Percentiles rank a stretch among this genome's conserved stretches.
These are phyloP conservation scores for Berghia stephanieae DNA, from an alignment of 1,140 invertebrate species.

Conservation along the genomic window DNA sequence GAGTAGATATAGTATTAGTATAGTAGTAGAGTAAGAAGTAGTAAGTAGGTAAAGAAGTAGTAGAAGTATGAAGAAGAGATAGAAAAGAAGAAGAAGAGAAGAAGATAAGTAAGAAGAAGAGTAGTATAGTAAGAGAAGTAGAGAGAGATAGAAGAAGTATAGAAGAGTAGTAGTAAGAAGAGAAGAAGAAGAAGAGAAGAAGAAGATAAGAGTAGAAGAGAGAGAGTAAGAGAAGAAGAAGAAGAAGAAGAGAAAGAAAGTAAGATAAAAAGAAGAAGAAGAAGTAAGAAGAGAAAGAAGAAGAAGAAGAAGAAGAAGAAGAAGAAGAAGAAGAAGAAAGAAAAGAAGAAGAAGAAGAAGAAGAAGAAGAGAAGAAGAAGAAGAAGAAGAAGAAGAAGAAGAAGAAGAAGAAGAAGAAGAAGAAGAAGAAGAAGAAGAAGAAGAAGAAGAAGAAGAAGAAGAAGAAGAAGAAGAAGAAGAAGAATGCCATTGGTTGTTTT, in stretches of 20 bases:
- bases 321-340: background rate
- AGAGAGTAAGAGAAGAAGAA: background rate
- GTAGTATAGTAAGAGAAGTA: background rate
- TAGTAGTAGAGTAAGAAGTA: too few relatives aligned
- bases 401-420: background rate
- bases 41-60: background rate
- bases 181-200: too few relatives aligned
- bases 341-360: background rate
- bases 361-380: background rate
- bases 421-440: background rate
- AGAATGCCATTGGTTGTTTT: too few relatives aligned
- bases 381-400: background rate
- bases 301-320: background rate
- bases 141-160: background rate
- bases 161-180: background rate
- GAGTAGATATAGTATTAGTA: too few relatives aligned
- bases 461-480: background rate
- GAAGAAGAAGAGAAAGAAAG: background rate
- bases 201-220: background rate
- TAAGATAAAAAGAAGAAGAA: background rate
- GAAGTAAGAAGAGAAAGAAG: background rate
- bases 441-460: background rate
- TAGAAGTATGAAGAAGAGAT: background rate
- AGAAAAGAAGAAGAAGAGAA: background rate
- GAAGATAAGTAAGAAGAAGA: background rate